Conservation (phyloP, 2,113 vertebrate species). For the Salvelinus namaycush region DNA sequence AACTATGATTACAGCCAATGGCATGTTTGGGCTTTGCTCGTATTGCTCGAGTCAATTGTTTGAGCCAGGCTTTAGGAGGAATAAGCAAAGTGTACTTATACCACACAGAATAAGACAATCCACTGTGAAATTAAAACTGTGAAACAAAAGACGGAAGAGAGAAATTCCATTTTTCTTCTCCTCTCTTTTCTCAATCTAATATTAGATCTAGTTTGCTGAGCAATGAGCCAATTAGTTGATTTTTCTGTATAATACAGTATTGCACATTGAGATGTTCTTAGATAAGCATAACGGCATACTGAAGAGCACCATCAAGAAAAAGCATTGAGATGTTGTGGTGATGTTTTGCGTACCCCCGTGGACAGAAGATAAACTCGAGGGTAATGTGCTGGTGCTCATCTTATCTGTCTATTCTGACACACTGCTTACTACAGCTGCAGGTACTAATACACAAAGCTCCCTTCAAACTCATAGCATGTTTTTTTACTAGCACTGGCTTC, state of each 20-base stretch:
- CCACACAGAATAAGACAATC: background rate
- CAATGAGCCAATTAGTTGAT: too few species aligned
- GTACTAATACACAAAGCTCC: background rate
- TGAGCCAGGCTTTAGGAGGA: background rate
- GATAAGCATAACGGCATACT: too few species aligned
- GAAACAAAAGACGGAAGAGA: too few species aligned
- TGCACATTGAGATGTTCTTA: too few species aligned
- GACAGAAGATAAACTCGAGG: background rate
- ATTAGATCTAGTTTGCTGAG: too few species aligned
- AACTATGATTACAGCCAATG: conserved; percentile 9
- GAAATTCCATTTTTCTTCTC: too few species aligned
- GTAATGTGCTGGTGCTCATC: background rate
- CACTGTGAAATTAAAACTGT: background rate
- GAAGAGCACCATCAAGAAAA: too few species aligned
- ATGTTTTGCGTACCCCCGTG: background rate
- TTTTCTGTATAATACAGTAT: too few species aligned
- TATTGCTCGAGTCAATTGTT: background rate
- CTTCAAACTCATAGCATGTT: background rate
- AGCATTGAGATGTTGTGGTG: background rate
- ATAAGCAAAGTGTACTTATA: background rate
- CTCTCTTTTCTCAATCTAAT: too few species aligned
- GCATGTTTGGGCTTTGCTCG: conserved; percentile 9
- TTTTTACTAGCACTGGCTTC: too few species aligned
- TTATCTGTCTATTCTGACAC: background rate
- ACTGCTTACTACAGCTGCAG: background rate